Base-by-base conservation (phyloP, 2,888 invertebrate species). In the Seladonia tumulorum region DNA sequence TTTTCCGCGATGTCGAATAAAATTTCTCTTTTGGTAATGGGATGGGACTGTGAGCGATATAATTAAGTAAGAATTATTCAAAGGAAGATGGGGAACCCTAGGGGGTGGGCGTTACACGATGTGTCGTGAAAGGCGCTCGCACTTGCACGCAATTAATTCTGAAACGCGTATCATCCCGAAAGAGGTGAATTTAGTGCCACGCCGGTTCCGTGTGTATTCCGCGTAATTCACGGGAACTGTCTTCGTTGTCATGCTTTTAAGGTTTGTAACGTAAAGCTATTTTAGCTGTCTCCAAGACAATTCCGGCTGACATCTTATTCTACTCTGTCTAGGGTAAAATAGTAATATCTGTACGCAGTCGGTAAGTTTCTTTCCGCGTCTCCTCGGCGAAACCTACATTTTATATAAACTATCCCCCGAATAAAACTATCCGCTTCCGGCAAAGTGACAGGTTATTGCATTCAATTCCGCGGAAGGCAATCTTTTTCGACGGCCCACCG, bases 51-150 rank as follows among this genome's bases (percentile, higher is more conserved):
- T 70, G 74, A 45, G n/a, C 49, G 73, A 68, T 74, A 70, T 85
- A 81, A 86, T 85, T 85, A 85, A 86, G 68, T 85, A 85, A 80
- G 85, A 85, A 86, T 85, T 77, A 85, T 85, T 85, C 73, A 77
- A 82, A 86, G 72, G 76, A 72, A 45, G 72, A 42, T 57, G 25
- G n/a, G 47, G 49, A 39, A 35, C 14, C 25, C 53, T 16, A n/a
- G 35, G 14, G 25, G 25, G 5, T 14, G 5, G 25, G 14, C 72
- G 82, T 82, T 82, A 78, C 75, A n/a, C 57, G 81, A 85, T 81
- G 74, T 71, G 49, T 78, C 63, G 71, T 57, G 86, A 78, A 81
- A 85, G 86, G 74, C 81, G 81, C 72, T 76, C 72, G 77, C 79
- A 78, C 81, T 86, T 78, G 81, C 57, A 68, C 66, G 82, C 76